Conservation (phyloP, 2,888 invertebrate species). For the Octodonta nipae region DNA sequence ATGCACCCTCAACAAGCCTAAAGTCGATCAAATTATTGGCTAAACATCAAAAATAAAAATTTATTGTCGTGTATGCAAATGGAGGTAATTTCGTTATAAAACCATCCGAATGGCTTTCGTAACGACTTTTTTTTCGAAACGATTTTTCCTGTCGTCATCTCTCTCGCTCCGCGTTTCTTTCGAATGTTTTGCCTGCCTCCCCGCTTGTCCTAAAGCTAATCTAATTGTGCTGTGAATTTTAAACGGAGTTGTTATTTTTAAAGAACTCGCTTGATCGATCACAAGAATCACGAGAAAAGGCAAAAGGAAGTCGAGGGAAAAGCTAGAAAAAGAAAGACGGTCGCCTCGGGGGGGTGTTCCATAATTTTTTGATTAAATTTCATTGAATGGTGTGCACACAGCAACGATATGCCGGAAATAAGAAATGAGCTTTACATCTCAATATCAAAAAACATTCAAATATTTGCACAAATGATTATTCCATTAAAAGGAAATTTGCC, state of each 20-base stretch:
- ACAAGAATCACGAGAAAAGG: too few relatives aligned
- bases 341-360: slow-evolving; percentile 27
- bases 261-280: slow-evolving; percentile 25
- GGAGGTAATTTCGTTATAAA: too few relatives aligned
- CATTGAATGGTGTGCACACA: slow-evolving; percentile 33
- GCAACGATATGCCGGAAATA: slow-evolving; percentile 22
- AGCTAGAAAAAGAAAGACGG: slow-evolving; percentile 2
- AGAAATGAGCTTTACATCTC: slow-evolving; percentile 35
- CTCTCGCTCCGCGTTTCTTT: too few relatives aligned
- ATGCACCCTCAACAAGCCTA: too few relatives aligned
- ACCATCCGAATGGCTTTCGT: too few relatives aligned
- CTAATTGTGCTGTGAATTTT: slow-evolving; percentile 23
- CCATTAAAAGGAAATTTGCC: slow-evolving; percentile 40
- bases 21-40: too few relatives aligned
- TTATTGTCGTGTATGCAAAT: too few relatives aligned
- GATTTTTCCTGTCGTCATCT: too few relatives aligned
- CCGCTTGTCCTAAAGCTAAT: slow-evolving; percentile 15
- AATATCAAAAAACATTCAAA: slow-evolving; percentile 39
- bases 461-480: slow-evolving; percentile 41
- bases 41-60: too few relatives aligned
- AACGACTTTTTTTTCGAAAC: too few relatives aligned
- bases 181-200: not conserved
- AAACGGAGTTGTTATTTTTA: slow-evolving; percentile 24
- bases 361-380: slow-evolving; percentile 38
- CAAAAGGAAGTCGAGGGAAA: slow-evolving; percentile 2